Base-by-base conservation (phyloP, 2,888 invertebrate species). In the Acanthosepion esculentum region DNA sequence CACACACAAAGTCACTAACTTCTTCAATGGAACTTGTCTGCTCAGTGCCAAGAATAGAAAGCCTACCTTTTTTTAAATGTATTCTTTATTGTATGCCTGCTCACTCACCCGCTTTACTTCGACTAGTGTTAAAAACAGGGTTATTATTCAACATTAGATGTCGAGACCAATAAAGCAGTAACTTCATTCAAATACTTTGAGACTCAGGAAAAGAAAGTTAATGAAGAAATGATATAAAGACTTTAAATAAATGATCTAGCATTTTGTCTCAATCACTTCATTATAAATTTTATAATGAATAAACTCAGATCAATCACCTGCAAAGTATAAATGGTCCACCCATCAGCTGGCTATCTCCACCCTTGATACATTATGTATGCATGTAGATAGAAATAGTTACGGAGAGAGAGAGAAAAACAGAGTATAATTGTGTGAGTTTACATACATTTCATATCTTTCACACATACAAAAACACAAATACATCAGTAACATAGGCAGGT, bases 291-390 rank as follows among this genome's bases (percentile, higher is more conserved):
- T 6, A 53, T 93, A 50, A 93, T 50, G 29, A 93, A 93, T 93
- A 53, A 53, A 18, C 50, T 50, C 50, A 7, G 12, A 15, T 93
- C n/a, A 93, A 53, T 93, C 93, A 93, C 93, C 93, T 50, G 92
- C 20, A 48, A 92, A 92, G 26, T 48, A 92, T 48, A 29, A 53
- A 53, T 93, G 93, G 93, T n/a, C 93, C 93, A 93, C 93, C 93
- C 93, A 93, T 78, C n/a, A 78, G 33, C 18, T 33, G 78, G 78
- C n/a, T 78, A 33, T 78, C 78, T 78, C 78, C 78, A 78, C 78
- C 78, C 78, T 78, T 10, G n/a, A 78, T 78, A 78, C n/a, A 78
- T 78, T 78, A 78, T 78, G 78, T n/a, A 78, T 78, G 78, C 78
- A 78, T 33, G n/a, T 15, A 78, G 78, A 78, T n/a, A 78, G 78